These are phyloP conservation scores for Acleris sparsana DNA, from an alignment of 2,888 invertebrate species.

Conservation along the genomic window DNA sequence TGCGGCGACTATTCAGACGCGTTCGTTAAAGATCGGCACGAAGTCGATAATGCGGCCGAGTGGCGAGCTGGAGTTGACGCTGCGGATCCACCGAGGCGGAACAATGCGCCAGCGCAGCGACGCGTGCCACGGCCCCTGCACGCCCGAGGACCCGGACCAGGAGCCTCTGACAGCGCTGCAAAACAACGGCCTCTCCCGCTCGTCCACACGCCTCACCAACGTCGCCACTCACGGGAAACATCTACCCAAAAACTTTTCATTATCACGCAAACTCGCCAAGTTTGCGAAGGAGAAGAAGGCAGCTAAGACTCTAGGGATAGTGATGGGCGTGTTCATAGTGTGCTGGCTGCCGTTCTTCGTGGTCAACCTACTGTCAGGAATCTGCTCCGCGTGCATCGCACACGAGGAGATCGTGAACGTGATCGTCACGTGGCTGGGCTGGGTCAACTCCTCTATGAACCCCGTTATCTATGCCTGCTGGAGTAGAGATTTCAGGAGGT, in stretches of 20 bases:
- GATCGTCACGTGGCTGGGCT: slow-evolving; percentile 96
- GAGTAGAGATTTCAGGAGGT: slow-evolving; percentile 98
- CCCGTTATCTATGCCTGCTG: slow-evolving; percentile 99
- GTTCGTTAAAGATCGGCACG: slow-evolving; percentile 94
- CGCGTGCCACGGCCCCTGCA: slow-evolving; percentile 82
- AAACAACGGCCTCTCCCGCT: slow-evolving; percentile 89
- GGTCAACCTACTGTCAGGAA: slow-evolving; percentile 95
- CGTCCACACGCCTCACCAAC: slow-evolving; percentile 86
- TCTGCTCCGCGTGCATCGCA: slow-evolving; percentile 93
- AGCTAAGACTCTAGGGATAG: slow-evolving; percentile 97
- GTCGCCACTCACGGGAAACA: slow-evolving; percentile 83
- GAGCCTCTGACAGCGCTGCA: slow-evolving; percentile 90
- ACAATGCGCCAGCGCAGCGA: slow-evolving; percentile 85
- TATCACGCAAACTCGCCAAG: slow-evolving; percentile 96
- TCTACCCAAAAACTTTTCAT: slow-evolving; percentile 94
- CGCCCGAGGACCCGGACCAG: slow-evolving; percentile 87
- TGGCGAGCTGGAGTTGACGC: slow-evolving; percentile 93
- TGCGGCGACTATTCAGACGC: slow-evolving; percentile 96
- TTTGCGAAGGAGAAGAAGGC: slow-evolving; percentile 99
- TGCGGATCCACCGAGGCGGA: slow-evolving; percentile 97
- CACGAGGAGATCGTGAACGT: slow-evolving; percentile 94
- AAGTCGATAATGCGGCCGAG: slow-evolving; percentile 94
- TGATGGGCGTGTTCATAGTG: slow-evolving; percentile 98
- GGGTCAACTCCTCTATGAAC: slow-evolving; percentile 98
- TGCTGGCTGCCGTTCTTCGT: slow-evolving; percentile 99